Evolutionary conservation across 2,113 vertebrate genomes (phyloP), one percentile per base, ranked within the genome.

Genomic region (Reinhardtius hippoglossoides): DNA sequence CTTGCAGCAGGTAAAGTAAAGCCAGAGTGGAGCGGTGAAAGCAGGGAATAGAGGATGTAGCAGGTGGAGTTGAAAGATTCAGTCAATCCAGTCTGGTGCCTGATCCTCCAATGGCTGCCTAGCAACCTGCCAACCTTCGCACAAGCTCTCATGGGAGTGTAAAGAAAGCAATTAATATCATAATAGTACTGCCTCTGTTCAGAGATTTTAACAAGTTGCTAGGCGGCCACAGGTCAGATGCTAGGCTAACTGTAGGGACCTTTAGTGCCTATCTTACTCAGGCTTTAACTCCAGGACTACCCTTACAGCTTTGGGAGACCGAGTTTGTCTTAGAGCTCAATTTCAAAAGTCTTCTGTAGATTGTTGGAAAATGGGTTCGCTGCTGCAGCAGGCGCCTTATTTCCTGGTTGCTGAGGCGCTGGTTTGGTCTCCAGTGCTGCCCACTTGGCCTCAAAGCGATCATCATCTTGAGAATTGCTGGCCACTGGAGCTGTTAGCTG

Each of bases 381-480:
- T 16, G 95, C 76, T 18, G 94, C 84, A 50, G 87, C 83, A 14
- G 79, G 64, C 0, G 67, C 52, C 73, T 89, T 91, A 16, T 68
- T 90, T 50, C 92, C 95, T 9, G 95, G 87, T 20, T 90, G 91
- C 10, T 78, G 92, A 55, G 85, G 18, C 0, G 68, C 64, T 18
- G 88, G 80, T 90, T 96, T 97, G 71, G 94, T 90, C 85, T 97
- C 97, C 77, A 98, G 88, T 0, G 97, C 96, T 0, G 96, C 97
- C 97, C 97, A 98, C 88, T 98, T 95, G 20, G 95, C 96, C 89
- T 98, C 97, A 16, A 98, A 98, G 52, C 95, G 95, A 78, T 97
- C 96, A 18, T 94, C 93, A 42, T 96, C 96, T 76, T 94, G 93
- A 9, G 89, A 85, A 56, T 88, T 88, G 0, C 23, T 16, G 15